Evolutionary conservation across 2,888 invertebrate genomes (phyloP), one percentile per base, ranked within the genome.

Genomic region (Mimumesa dahlbomi): DNA sequence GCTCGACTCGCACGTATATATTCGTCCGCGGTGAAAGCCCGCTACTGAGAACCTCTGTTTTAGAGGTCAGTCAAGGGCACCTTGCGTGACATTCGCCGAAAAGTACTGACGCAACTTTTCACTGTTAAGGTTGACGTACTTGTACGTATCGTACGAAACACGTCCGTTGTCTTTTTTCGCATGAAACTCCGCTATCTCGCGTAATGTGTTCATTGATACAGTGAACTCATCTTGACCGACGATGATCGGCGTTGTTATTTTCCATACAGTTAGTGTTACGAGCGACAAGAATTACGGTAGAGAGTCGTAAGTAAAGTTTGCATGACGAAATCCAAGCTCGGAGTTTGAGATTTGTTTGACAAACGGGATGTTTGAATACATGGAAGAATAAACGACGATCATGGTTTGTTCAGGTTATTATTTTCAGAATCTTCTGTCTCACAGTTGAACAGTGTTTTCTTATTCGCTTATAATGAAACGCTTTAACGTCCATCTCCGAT

Each of bases 1-100:
- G 54, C 43, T 48, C 52, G 0, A 13, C 53, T 31, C 5, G 43
- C 61, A 57, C 42, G 43, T 49, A 54, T 13, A 18, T 36, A 46
- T 7, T 21, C 11, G 18, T 19, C 9, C 18, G 3, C 36, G 16
- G 7, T 0, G 11, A 13, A 19, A 52, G 38, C 25, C 18, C 36
- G 7, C 19, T 3, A 42, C 46, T 87, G 86, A 85, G 84, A 79
- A 80, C 69, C 84, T 36, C 77, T 63, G 73, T 7, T 67, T 75
- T 81, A 77, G 79, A 84, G 87, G 85, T 85, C 83, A 77, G 36
- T 57, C 84, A 86, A 86, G 84, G 86, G 82, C 85, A 86, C 85
- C 82, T 86, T 82, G 74, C 46, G 46, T 66, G 85, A 85, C 84
- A 85, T 87, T 86, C 73, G 50, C 6, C 50, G 71, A 61, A 65